Base-by-base conservation (phyloP, 2,113 vertebrate genomes). In the Chloebia gouldiae region DNA sequence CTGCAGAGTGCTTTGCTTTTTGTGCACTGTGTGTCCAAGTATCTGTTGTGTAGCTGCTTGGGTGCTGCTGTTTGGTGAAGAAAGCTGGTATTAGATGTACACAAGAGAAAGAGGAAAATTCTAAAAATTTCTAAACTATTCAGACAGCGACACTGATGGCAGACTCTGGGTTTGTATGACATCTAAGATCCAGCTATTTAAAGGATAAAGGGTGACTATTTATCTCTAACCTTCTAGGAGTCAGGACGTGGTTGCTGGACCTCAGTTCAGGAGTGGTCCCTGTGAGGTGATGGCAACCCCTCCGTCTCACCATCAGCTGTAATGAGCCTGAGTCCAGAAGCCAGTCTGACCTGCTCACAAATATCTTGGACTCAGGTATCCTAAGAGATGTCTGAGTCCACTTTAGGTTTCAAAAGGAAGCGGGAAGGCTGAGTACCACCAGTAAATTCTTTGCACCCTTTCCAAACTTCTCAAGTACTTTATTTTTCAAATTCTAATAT, bases 31-130 rank as follows among this genome's bases (percentile, higher is more conserved):
- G 23, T 50, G 13, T 50, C 30, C 17, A 1, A 4, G 20, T 49
- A 21, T 11, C 37, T 70, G 51, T 61, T 4, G 0, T 19, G 7
- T 50, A 42, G 45, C 39, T 19, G 16, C 30, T 56, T 0, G 0
- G 13, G 28, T 44, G 23, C 13, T 57, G 12, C 42, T 65, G 11
- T 51, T 83, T 25, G 22, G 21, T 53, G 61, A 81, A 49, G 13
- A 42, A 56, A 83, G 12, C 5, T 57, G 37, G 4, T 64, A 24
- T 22, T 53, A 40, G 63, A 87, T 6, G 15, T 6, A 68, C 53
- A 50, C 7, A 35, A 61, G 7, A 49, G 31, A 81, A 71, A 81
- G 31, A 56, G 73, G 20, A 79, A 70, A 60, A 49, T 16, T 9
- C 37, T 49, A 5, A 18, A 81, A 19, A 8, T 39, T 53, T 77